Conservation (phyloP, 2,113 vertebrate genomes). For the Dunckerocampus dactyliophorus region DNA sequence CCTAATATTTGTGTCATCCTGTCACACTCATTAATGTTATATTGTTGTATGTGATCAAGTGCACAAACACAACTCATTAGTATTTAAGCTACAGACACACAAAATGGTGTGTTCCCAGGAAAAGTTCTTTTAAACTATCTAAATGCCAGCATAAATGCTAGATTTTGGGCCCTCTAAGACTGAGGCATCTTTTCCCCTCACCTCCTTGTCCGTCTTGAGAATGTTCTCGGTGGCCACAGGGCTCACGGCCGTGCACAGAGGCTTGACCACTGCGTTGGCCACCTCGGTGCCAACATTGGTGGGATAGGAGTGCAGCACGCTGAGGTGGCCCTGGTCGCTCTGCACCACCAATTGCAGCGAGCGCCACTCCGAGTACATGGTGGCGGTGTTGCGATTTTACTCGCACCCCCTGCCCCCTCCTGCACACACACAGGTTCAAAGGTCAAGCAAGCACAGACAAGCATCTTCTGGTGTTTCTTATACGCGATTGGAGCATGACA, state of each 20-base stretch:
- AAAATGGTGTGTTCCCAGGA: no score
- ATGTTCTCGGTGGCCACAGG: slow-evolving; percentile 84
- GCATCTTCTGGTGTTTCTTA: not conserved
- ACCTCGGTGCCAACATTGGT: slow-evolving; percentile 88
- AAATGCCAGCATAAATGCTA: no score
- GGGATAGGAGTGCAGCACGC: slow-evolving; percentile 93
- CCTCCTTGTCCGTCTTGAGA: slow-evolving; percentile 95
- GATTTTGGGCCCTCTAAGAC: no score
- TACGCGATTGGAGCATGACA: not conserved
- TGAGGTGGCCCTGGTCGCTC: slow-evolving; percentile 92
- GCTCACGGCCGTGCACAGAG: slow-evolving; percentile 84
- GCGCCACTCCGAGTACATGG: slow-evolving; percentile 97
- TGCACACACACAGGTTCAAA: slow-evolving; percentile 33
- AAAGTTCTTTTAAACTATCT: no score
- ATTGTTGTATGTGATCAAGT: no score
- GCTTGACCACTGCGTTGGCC: slow-evolving; percentile 90
- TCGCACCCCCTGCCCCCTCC: slow-evolving; percentile 64
- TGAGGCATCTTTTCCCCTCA: slow-evolving; percentile 52
- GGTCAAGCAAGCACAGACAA: not conserved
- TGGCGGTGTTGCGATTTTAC: slow-evolving; percentile 49
- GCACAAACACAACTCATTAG: no score
- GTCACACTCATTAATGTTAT: no score
- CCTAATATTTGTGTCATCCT: no score
- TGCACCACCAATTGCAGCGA: slow-evolving; percentile 93
- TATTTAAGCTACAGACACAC: no score